Evolutionary conservation across 64 coral and sea anemone genomes (phyloP).

Genomic region (Stichodactyla mertensii): DNA sequence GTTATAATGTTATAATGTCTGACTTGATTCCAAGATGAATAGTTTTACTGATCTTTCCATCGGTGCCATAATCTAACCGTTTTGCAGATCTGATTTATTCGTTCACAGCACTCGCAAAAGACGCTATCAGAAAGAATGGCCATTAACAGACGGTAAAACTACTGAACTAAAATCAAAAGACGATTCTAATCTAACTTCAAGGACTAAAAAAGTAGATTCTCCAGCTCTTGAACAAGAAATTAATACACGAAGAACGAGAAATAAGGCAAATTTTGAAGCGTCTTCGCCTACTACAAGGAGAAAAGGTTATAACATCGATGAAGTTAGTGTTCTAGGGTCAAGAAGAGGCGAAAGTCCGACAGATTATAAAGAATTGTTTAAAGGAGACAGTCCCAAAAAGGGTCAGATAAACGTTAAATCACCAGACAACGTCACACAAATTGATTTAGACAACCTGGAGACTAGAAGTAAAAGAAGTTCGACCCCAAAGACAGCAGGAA

Average conservation of each 20-base stretch:
- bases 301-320: background rate
- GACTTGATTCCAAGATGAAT: background rate
- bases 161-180: background rate
- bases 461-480: constrained; percentile 1
- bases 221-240: background rate
- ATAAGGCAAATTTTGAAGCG: background rate
- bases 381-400: background rate
- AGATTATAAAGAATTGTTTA: background rate
- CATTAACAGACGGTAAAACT: background rate
- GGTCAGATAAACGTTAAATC: background rate
- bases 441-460: constrained; percentile 6
- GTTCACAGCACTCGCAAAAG: too few species aligned
- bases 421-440: background rate
- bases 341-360: background rate
- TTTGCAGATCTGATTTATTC: too few species aligned
- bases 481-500: background rate
- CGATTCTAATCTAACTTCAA: background rate
- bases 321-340: background rate
- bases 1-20: too few species aligned
- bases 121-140: background rate
- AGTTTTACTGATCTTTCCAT: background rate
- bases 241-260: background rate
- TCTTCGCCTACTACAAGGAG: background rate
- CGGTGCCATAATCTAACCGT: too few species aligned
- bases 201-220: background rate